A percentile compares a stretch with the other conserved stretches of the same genome.
phyloP scores from a whole-genome alignment of 2,113 vertebrate species.

The Nymphicus hollandicus region DNA sequence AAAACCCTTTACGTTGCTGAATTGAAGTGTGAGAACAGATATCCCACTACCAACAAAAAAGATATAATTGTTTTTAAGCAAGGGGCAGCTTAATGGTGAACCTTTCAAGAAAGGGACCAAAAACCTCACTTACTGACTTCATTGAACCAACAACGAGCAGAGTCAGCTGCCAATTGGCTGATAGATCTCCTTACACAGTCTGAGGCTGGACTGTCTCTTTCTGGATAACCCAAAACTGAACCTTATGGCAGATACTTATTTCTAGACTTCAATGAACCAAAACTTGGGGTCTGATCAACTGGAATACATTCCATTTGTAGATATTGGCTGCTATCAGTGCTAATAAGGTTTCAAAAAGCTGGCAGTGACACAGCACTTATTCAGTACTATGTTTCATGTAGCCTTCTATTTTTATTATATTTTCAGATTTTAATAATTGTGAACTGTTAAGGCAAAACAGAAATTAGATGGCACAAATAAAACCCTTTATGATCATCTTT shows the following conservation, averaged over 20 bases:
- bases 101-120: not conserved
- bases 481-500: not conserved
- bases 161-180: not conserved
- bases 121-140: not conserved
- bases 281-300: not conserved
- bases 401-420: not conserved
- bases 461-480: not conserved
- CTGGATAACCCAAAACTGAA: not conserved
- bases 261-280: not conserved
- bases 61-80: not conserved
- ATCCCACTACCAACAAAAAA: not conserved
- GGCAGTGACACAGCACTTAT: not conserved
- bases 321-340: not conserved
- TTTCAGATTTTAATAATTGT: not conserved
- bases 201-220: not conserved
- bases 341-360: not conserved
- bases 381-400: not conserved
- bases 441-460: not conserved
- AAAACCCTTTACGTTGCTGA: not conserved
- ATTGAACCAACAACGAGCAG: not conserved
- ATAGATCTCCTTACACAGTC: not conserved
- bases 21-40: not conserved
- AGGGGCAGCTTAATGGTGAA: not conserved
- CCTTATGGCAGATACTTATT: not conserved
- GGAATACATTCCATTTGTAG: not conserved